Percentiles rank a stretch among this genome's conserved stretches.
Conservation (phyloP, 2,113 vertebrate species). For the Upupa epops region DNA sequence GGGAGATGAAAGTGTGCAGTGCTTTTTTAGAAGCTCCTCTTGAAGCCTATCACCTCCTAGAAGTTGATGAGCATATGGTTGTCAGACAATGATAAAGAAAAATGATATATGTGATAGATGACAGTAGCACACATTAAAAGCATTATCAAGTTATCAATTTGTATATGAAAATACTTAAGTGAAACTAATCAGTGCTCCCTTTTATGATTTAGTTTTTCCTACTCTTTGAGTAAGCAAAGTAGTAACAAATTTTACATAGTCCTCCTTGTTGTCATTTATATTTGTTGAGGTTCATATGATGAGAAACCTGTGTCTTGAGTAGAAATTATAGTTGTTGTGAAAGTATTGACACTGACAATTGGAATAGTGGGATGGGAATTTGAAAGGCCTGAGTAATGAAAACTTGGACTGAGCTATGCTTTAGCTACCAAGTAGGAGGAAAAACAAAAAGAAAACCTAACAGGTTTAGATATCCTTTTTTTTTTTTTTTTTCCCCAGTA, state of each 20-base stretch:
- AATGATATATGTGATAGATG: neutral
- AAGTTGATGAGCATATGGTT: neutral
- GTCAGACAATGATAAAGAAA: neutral
- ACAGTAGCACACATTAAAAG: neutral
- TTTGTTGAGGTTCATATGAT: neutral
- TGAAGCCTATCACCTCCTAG: neutral
- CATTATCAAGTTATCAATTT: neutral
- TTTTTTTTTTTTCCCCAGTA: neutral
- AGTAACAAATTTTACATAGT: neutral
- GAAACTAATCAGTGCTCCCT: neutral
- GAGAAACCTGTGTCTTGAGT: neutral
- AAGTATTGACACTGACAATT: neutral
- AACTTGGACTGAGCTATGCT: neutral
- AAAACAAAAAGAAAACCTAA: neutral
- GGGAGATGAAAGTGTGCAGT: neutral
- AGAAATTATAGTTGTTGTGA: neutral
- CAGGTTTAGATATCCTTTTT: neutral
- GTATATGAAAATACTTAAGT: neutral
- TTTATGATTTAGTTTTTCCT: neutral
- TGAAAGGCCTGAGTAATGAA: neutral
- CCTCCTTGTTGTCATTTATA: neutral
- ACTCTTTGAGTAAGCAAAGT: neutral
- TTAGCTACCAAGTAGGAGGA: neutral
- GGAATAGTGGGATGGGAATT: neutral
- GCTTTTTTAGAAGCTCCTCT: neutral